Evolutionary conservation across 2,888 invertebrate species (phyloP), one percentile per base, ranked within the genome.

Genomic region (Panzeria rudis): DNA sequence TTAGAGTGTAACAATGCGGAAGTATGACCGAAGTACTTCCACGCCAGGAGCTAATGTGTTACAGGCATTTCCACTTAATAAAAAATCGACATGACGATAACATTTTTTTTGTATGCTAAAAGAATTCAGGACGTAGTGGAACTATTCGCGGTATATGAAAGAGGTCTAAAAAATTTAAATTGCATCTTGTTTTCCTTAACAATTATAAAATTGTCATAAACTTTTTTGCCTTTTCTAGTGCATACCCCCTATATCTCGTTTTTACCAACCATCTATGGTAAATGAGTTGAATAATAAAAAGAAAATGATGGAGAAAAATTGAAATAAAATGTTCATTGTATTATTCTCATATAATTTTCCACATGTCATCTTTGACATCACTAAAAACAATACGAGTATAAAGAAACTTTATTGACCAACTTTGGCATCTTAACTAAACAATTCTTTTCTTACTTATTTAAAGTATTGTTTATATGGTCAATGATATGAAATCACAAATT

Each of bases 301-400:
- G 8, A 44, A 29, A 50, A 35, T 44, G 23, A 52, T 11, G 5
- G 0, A 29, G 11, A 41, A 44, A 35, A 23, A 25, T 47, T 64
- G 17, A 44, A 69, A 54, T 54, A 76, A 71, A 76, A 71, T 47
- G 66, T 29, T 66, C 54, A 82, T 77, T 82, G 76, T 56, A 29
- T 71, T 78, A 52, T 71, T 62, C 41, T 56, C 62, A 56, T 71
- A 71, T 59, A 77, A 77, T 83, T 83, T 83, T 66, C 71, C 64
- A 71, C 76, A 56, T 83, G 82, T 83, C 82, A 83, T 83, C 76
- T 71, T 56, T 77, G 82, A 83, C 82, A 83, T 80, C 17, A 35
- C 44, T 72, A 23, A 54, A 66, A 38, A n/a, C n/a, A n/a, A n/a
- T n/a, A n/a, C n/a, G n/a, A 56, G 50, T 47, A 47, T 29, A 52